Base-by-base conservation (phyloP, 1,140 invertebrate genomes). In the Antheraea pernyi region DNA sequence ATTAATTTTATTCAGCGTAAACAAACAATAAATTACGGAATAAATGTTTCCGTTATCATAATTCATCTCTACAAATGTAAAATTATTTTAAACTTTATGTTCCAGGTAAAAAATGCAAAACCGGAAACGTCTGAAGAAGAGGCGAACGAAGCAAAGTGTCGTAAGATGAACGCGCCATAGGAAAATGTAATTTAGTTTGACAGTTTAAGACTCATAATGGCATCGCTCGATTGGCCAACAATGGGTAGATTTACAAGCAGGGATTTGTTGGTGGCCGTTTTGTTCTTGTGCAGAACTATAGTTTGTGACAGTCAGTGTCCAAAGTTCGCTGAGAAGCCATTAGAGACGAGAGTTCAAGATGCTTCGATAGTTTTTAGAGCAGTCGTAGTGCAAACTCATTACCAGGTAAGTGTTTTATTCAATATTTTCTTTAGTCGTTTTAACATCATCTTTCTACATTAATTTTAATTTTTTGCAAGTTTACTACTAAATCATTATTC, bases 281-380 rank as follows among this genome's bases (percentile, higher is more conserved):
- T 92, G 75, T 88, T 86, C 64, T 77, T 91, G 79, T 91, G 87
- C 68, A 81, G 84, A 73, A 89, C 88, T 68, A 89, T 91, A 84
- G 86, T 90, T 81, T 91, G 90, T 85, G 90, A 92, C 82, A 86
- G 86, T 72, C 87, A 83, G 80, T 92, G 90, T 77, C 90, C 90
- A 19, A 92, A 91, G 85, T 91, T 82, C 65, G 88, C 89, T 19
- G 90, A 89, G 73, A 88, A 83, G 68, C 90, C 88, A 36, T 77
- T 92, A n/a, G 90, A 92, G 81, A 92, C 90, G 58, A 75, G 90
- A 70, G 88, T 92, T 65, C 88, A 89, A 82, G 89, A 92, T 63
- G 89, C 90, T 74, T 83, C 86, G 19, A 90, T 91, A 82, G 89
- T 91, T 76, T 92, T 92, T 83, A 86, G 88, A 60, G 88, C 86